phyloP scores from a whole-genome alignment of 2,888 invertebrate genomes.

The Drosophila subquinaria region DNA sequence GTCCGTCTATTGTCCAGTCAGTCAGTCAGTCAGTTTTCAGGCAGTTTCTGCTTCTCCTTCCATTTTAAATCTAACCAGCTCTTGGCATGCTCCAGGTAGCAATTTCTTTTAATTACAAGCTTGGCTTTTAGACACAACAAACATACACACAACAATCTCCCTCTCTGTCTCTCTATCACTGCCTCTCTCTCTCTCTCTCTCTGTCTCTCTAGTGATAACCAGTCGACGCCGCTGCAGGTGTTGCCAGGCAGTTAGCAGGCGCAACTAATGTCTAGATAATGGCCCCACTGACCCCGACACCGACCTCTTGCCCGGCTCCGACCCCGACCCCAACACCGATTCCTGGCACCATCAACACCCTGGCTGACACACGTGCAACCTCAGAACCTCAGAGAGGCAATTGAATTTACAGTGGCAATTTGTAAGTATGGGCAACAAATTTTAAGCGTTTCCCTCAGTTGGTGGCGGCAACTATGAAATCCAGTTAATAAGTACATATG shows the following conservation, averaged over 20 bases:
- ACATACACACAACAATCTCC: neutral
- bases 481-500: constrained; percentile 1
- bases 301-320: constrained; percentile 1
- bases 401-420: constrained; percentile 58
- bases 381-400: constrained; percentile 35
- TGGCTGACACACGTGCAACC: constrained; percentile 10
- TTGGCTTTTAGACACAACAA: constrained; percentile 36
- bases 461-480: constrained; percentile 43
- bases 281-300: constrained; percentile 37
- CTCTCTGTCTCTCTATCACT: neutral
- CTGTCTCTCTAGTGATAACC: constrained; percentile 30
- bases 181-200: neutral
- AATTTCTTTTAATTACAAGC: constrained; percentile 74
- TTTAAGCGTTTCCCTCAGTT: constrained; percentile 52
- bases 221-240: constrained; percentile 68
- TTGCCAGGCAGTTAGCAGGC: constrained; percentile 73
- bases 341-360: constrained; percentile 10
- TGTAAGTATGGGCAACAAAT: constrained; percentile 48
- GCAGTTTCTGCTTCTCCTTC: constrained; percentile 9
- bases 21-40: neutral
- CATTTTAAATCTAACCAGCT: constrained; percentile 8
- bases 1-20: constrained; percentile 2
- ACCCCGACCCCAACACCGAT: constrained; percentile 1
- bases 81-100: constrained; percentile 64
- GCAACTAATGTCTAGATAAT: constrained; percentile 69